These are phyloP conservation scores for Chirona hameri DNA, from an alignment of 2,888 invertebrate genomes.

Conservation along the genomic window DNA sequence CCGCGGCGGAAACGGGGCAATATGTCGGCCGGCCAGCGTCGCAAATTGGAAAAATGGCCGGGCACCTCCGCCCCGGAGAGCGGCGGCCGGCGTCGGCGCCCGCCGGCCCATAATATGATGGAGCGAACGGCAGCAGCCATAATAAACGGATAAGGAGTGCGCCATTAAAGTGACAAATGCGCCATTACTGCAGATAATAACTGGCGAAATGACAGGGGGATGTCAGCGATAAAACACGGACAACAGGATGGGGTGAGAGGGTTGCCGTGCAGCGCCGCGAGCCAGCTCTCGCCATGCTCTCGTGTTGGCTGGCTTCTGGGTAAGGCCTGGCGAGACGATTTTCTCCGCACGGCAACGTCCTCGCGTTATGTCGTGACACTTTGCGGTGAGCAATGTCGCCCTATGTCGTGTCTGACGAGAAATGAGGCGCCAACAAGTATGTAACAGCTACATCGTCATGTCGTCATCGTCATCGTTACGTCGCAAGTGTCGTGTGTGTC, in stretches of 20 bases:
- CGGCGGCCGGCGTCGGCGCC: not conserved
- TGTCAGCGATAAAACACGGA: constrained; percentile 11
- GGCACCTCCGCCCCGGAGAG: not conserved
- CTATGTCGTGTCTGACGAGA: too few relatives aligned
- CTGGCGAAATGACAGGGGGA: constrained; percentile 9
- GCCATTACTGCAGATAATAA: constrained; percentile 22
- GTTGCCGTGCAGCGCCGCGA: not conserved
- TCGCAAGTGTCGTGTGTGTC: too few relatives aligned
- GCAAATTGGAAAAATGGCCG: constrained; percentile 8
- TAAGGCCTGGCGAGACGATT: too few relatives aligned
- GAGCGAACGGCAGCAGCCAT: not conserved
- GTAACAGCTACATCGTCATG: too few relatives aligned
- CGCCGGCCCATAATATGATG: constrained; percentile 4
- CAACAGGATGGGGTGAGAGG: not conserved
- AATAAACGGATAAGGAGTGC: constrained; percentile 10
- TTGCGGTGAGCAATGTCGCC: too few relatives aligned
- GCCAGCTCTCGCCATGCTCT: too few relatives aligned
- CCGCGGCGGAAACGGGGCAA: not conserved
- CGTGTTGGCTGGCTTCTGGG: too few relatives aligned
- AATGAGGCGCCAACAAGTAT: too few relatives aligned
- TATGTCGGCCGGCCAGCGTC: constrained; percentile 6
- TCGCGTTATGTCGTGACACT: too few relatives aligned
- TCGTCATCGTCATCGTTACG: too few relatives aligned
- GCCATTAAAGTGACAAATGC: constrained; percentile 12
- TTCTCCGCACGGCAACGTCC: too few relatives aligned